phyloP scores from a whole-genome alignment of 2,888 invertebrate species.

The Thymelicus acteon region DNA sequence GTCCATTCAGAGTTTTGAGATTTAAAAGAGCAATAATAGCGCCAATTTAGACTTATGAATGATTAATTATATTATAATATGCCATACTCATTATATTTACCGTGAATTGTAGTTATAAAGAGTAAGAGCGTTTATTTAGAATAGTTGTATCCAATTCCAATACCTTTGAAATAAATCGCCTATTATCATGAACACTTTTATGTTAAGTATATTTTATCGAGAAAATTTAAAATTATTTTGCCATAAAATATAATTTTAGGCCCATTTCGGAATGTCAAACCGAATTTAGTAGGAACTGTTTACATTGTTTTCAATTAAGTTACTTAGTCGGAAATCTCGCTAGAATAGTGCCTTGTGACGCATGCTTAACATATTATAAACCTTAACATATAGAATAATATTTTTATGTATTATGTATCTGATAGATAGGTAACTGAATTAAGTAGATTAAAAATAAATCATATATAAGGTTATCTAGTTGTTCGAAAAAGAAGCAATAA shows the following conservation, averaged over 20 bases:
- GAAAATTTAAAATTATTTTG: conserved; percentile 57
- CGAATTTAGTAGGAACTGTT: conserved; percentile 79
- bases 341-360: conserved; percentile 84
- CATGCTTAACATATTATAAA: conserved; percentile 76
- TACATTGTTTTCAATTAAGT: conserved; percentile 64
- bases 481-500: conserved; percentile 72
- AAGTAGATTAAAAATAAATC: conserved; percentile 42
- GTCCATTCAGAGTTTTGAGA: conserved; percentile 48
- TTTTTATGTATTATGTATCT: conserved; percentile 69
- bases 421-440: conserved; percentile 54
- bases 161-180: neutral
- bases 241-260: conserved; percentile 76
- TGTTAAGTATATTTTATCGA: neutral
- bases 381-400: conserved; percentile 66
- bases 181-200: neutral
- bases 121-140: conserved; percentile 51
- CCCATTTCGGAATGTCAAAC: conserved; percentile 76
- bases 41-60: conserved; percentile 76
- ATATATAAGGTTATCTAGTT: conserved; percentile 40
- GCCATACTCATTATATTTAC: conserved; percentile 21
- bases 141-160: conserved; percentile 50
- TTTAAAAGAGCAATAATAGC: conserved; percentile 73
- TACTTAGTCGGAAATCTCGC: conserved; percentile 69
- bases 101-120: conserved; percentile 30
- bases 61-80: conserved; percentile 46